Evolutionary conservation across 1,140 invertebrate genomes (phyloP), one percentile per base, ranked within the genome.

Genomic region (Potamilus streckersoni): DNA sequence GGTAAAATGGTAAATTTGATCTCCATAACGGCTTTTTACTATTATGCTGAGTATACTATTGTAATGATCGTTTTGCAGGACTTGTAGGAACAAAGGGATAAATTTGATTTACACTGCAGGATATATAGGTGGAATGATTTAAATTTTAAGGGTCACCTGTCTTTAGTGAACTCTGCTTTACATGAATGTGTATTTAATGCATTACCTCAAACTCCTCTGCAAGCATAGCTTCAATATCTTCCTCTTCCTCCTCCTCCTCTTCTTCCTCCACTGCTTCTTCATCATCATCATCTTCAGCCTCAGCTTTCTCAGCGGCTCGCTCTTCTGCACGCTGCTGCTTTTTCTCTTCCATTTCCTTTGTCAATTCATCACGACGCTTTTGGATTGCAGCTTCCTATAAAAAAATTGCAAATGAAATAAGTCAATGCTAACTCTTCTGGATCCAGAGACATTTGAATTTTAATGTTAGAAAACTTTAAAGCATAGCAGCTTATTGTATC

Each of bases 181-280:
- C 23, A n/a, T 23, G 19, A 62, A 62, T 62, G 23, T 62, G 31
- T 23, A 19, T 64, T 64, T 14, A 19, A 23, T 68, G 23, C 20
- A n/a, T 80, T 63, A 88, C 87, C 83, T 88, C 88, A 85, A 90
- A 90, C 69, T 90, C 89, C 58, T 89, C 88, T 71, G 88, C 86
- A 38, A 90, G 71, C 38, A 86, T 77, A 38, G 82, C 85, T 31
- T 90, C 89, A 83, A 90, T 89, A 67, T 89, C 87, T 17, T 84
- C 84, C 69, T 88, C 88, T 62, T 89, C 88, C 38, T 88, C 88
- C 56, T 86, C 85, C 67, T 89, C 88, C 64, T 84, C 87, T 60
- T 83, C 83, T 75, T 88, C 86, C 61, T 83, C 84, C 63, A 86
- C 87, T 38, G 84, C 86, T 58, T 81, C 83, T 63, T 84, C 85